Evolutionary conservation across 2,888 invertebrate species (phyloP), one percentile per base, ranked within the genome.

Genomic region (Pheosia gnoma): DNA sequence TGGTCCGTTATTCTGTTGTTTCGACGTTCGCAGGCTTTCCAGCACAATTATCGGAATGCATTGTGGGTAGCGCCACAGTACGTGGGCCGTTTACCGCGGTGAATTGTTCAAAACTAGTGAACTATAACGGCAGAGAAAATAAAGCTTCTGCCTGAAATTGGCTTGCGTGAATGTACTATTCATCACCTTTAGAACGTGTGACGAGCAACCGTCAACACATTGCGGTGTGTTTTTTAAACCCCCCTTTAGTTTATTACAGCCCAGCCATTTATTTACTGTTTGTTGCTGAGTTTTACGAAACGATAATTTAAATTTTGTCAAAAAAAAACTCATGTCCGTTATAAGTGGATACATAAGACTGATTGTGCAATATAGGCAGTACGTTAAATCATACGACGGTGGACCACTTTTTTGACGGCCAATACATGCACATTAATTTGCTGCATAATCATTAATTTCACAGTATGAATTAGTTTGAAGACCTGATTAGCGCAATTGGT

Each of bases 41-140:
- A 82, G 83, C 84, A 87, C 90, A 91, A 92, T 91, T 88, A 89
- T 88, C 83, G 87, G 80, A 87, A 85, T 86, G 88, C 88, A 92
- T 91, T 90, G 90, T 90, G 81, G 77, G 72, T 65, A 72, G 78
- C 71, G 75, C 81, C 81, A 72, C 82, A 82, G 78, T 81, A 87
- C 84, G 86, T 86, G 86, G 79, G 68, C 82, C 82, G 85, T 83
- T 87, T 87, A 84, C 79, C 75, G 72, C 75, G 79, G 82, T 80
- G 82, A 89, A 90, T 87, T 86, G 78, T 78, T 80, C 77, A 80
- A 84, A 85, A 82, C 81, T 84, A 84, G 77, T 80, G 82, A 78
- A 80, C 76, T 79, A 78, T 78, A 74, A 84, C 83, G 72, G 79
- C 75, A 70, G 59, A 68, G 75, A 80, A 83, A 82, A 83, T 82